These are phyloP conservation scores for Drosophila kepulauana DNA, from an alignment of 1,140 invertebrate species.

Conservation along the genomic window DNA sequence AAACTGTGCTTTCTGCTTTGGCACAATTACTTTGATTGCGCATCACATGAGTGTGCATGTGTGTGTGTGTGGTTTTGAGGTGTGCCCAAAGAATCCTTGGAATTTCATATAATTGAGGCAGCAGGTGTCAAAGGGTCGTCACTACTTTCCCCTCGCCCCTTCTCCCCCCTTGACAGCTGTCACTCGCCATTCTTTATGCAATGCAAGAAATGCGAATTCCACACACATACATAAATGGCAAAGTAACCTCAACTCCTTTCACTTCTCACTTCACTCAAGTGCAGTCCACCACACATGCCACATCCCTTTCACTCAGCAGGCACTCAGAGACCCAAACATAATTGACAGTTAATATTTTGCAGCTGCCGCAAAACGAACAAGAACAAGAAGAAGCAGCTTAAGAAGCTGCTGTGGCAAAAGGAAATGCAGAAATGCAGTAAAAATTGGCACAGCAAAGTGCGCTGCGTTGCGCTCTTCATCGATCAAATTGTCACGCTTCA, in stretches of 20 bases:
- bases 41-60: conserved; percentile 35
- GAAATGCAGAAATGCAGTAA: conserved; percentile 42
- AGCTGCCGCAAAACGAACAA: conserved; percentile 49
- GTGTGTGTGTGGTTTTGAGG: conserved; percentile 1
- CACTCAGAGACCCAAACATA: conserved; percentile 33
- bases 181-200: conserved; percentile 34
- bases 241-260: not conserved
- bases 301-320: conserved; percentile 3
- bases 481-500: conserved; percentile 65
- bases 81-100: not conserved
- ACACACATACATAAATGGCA: conserved; percentile 19
- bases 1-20: conserved; percentile 32
- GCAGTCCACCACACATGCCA: not conserved
- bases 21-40: conserved; percentile 66
- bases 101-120: conserved; percentile 12
- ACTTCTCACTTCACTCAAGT: not conserved
- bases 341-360: conserved; percentile 74
- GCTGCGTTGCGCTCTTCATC: conserved; percentile 46
- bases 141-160: not conserved
- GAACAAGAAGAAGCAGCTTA: not conserved
- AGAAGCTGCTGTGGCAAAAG: not conserved
- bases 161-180: conserved; percentile 22
- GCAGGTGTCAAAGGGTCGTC: conserved; percentile 20
- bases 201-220: conserved; percentile 23
- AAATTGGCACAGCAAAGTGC: conserved; percentile 24